Evolutionary conservation across 2,888 invertebrate genomes (phyloP), one percentile per base, ranked within the genome.

Genomic region (Ophion slaviceki): DNA sequence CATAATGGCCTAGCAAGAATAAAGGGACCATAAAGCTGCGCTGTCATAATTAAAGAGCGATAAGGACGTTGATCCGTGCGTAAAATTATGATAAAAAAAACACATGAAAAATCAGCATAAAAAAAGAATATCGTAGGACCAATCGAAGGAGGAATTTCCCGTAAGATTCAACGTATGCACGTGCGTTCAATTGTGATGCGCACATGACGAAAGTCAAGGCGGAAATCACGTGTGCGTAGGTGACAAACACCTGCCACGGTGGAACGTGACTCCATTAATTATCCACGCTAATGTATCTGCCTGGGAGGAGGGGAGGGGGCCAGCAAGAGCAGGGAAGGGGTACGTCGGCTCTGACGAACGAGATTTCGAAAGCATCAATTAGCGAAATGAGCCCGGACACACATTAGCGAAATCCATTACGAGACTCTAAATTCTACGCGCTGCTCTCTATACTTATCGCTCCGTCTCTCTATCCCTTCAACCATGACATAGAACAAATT

Each of bases 331-430:
- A 47, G 28, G n/a, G 5, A 5, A 32, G 53, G 32, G 24, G 28
- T 75, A 64, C 40, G 57, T 75, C 62, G 62, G 70, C 79, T 70
- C 40, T 28, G 28, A 57, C 45, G 64, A 36, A 70, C 57, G 75
- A 53, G 75, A 80, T 80, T 76, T 62, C 64, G 66, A 59, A 57
- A 76, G 80, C 47, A 66, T 76, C 76, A 84, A 80, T 84, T 84
- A 84, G 71, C 84, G 40, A 45, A 75, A 71, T 70, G 59, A 71
- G 71, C 61, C 20, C 4, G 10, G 59, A 74, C 20, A 80, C 70
- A 74, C 79, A 84, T 80, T 84, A 84, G 71, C 62, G 24, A 68
- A 62, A 84, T 76, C 57, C 64, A 84, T 80, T 76, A 84, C 36
- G 59, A 59, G 68, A 47, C 14, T 53, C 4, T 10, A 45, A 32